These are phyloP conservation scores for Caenorhabditis macrosperma DNA, from an alignment of 2,888 invertebrate genomes.

Conservation along the genomic window DNA sequence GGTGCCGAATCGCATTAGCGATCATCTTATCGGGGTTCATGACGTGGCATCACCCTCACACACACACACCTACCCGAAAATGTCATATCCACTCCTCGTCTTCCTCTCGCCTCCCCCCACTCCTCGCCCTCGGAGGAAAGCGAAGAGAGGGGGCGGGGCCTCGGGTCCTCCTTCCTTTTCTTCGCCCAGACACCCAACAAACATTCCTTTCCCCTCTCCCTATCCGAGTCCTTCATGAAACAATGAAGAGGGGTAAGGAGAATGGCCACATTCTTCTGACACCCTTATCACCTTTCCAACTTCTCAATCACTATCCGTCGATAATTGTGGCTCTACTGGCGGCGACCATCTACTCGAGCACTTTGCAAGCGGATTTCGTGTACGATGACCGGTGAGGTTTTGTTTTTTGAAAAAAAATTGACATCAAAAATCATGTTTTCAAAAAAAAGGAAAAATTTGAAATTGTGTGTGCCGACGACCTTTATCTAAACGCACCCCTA, in stretches of 20 bases:
- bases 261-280: no score
- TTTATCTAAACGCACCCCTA: neutral
- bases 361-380: slow-evolving; percentile 63
- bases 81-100: slow-evolving; percentile 14
- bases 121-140: no score
- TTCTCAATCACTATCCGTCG: slow-evolving; percentile 18
- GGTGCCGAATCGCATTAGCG: slow-evolving; percentile 22
- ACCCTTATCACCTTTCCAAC: no score
- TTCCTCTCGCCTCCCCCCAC: neutral
- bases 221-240: neutral
- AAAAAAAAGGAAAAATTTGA: neutral
- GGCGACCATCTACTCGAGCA: slow-evolving; percentile 47
- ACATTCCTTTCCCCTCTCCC: slow-evolving; percentile 22
- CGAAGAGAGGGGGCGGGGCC: slow-evolving; percentile 36
- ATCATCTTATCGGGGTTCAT: neutral
- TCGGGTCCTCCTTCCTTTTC: slow-evolving; percentile 5
- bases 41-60: slow-evolving; percentile 7
- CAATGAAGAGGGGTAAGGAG: slow-evolving; percentile 5
- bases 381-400: slow-evolving; percentile 68
- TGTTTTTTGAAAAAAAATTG: slow-evolving; percentile 9
- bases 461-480: no score
- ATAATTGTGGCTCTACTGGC: slow-evolving; percentile 46
- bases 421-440: neutral
- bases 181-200: neutral
- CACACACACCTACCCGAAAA: slow-evolving; percentile 10